Evolutionary conservation across 2,113 vertebrate species (phyloP).

Genomic region (Spermophilus dauricus): DNA sequence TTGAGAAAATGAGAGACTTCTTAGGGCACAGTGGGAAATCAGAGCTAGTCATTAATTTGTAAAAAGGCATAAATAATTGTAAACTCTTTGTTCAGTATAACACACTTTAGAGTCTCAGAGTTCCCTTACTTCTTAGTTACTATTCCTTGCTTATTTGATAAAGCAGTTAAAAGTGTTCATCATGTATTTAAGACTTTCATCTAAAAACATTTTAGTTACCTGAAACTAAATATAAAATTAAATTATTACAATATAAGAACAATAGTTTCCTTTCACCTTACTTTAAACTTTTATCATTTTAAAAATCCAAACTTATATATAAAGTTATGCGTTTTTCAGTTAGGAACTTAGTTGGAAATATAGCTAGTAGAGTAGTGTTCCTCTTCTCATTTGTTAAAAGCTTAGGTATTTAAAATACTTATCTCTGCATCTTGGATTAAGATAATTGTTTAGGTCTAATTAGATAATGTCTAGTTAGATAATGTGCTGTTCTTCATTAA

Average conservation of each 20-base stretch:
- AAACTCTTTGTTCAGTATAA: not conserved
- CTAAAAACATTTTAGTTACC: not conserved
- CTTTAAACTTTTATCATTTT: not conserved
- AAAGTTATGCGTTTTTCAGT: not conserved
- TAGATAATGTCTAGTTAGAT: not conserved
- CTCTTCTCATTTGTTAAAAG: not conserved
- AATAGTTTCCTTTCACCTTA: not conserved
- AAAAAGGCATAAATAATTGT: constrained; percentile 23
- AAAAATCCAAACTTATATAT: not conserved
- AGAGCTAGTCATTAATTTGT: constrained; percentile 61
- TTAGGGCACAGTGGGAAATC: not conserved
- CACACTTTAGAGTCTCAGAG: not conserved
- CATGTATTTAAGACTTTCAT: not conserved
- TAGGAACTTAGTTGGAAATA: not conserved
- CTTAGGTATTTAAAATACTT: not conserved
- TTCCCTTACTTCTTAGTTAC: not conserved
- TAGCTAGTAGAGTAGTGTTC: rapidly evolving
- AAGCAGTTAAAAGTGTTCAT: not conserved
- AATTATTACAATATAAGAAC: not conserved
- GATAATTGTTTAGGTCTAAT: not conserved
- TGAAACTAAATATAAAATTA: constrained; percentile 1
- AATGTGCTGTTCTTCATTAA: not conserved
- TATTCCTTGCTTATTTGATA: not conserved
- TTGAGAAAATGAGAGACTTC: constrained; percentile 35
- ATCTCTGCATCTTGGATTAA: not conserved